Evolutionary conservation across 2,888 invertebrate species (phyloP).

Genomic region (Pseudococcus longispinus): DNA sequence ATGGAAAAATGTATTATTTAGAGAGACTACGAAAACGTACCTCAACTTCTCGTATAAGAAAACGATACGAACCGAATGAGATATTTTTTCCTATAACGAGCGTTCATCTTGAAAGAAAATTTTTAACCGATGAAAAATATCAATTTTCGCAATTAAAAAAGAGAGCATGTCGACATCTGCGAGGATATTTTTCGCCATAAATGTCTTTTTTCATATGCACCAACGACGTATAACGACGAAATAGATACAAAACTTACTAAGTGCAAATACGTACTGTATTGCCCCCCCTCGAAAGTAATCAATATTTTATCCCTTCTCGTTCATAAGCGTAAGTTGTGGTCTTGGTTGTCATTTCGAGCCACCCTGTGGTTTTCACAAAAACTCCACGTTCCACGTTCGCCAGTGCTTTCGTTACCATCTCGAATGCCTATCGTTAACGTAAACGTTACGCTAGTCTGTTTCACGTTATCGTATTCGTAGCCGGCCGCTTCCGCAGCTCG

Average conservation of each 20-base stretch:
- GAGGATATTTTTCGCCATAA: too few relatives aligned
- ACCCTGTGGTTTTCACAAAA: slow-evolving; percentile 52
- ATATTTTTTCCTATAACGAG: too few relatives aligned
- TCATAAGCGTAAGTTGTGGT: slow-evolving; percentile 27
- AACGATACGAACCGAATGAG: too few relatives aligned
- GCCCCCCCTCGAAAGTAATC: slow-evolving; percentile 41
- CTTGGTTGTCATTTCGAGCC: slow-evolving; percentile 53
- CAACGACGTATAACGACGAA: slow-evolving; percentile 13
- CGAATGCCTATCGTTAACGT: slow-evolving; percentile 52
- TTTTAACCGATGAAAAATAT: not conserved
- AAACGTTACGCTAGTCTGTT: slow-evolving; percentile 36
- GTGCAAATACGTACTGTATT: not conserved
- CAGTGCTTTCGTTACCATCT: slow-evolving; percentile 48
- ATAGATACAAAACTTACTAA: slow-evolving; percentile 38
- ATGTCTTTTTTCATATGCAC: not conserved
- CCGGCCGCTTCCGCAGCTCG: slow-evolving; percentile 48
- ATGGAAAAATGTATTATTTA: too few relatives aligned
- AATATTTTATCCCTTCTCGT: slow-evolving; percentile 54
- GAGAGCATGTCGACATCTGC: not conserved
- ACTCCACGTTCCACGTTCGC: slow-evolving; percentile 32
- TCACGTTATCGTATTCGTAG: slow-evolving; percentile 41
- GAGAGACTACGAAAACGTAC: too few relatives aligned
- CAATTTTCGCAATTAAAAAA: not conserved
- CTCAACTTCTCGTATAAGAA: too few relatives aligned
- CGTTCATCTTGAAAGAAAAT: not conserved